Percentiles rank a stretch among this genome's conserved stretches.
phyloP scores from a whole-genome alignment of 2,888 invertebrate species.

The Anaspis maculata region DNA sequence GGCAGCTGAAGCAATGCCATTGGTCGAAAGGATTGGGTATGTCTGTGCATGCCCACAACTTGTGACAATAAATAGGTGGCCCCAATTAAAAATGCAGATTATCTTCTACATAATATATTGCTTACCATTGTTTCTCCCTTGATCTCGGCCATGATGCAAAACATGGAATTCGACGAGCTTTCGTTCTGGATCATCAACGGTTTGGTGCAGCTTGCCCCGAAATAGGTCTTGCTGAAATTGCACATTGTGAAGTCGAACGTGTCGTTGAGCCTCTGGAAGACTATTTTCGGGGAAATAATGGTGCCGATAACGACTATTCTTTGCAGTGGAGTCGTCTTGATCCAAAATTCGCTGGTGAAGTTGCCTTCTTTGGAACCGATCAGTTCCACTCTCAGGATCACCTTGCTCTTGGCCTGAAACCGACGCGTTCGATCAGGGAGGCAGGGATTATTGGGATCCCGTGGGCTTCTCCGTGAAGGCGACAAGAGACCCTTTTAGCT shows the following conservation, averaged over 20 bases:
- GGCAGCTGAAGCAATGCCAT: too few relatives aligned
- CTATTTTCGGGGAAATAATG: constrained; percentile 36
- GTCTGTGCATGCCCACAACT: too few relatives aligned
- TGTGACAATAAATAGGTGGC: too few relatives aligned
- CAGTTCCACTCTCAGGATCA: constrained; percentile 34
- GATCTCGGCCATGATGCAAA: constrained; percentile 37
- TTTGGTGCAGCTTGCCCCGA: constrained; percentile 33
- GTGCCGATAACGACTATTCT: constrained; percentile 28
- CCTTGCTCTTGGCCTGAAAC: constrained; percentile 23
- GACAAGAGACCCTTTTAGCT: too few relatives aligned
- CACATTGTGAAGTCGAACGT: constrained; percentile 38
- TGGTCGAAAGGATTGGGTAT: neutral
- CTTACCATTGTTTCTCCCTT: constrained; percentile 31
- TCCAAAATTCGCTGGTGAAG: constrained; percentile 42
- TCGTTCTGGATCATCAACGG: constrained; percentile 39
- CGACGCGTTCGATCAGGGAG: too few relatives aligned
- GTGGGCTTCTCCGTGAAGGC: too few relatives aligned
- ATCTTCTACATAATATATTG: too few relatives aligned
- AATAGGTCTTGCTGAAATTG: constrained; percentile 39
- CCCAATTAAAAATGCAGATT: too few relatives aligned
- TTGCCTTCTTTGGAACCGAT: constrained; percentile 35
- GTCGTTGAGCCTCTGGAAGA: constrained; percentile 35
- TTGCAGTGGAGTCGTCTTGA: constrained; percentile 34
- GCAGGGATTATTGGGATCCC: too few relatives aligned
- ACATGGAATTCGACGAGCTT: constrained; percentile 38